A percentile compares a stretch with the other conserved stretches of the same genome.
Conservation (phyloP, 2,888 invertebrate species). For the Pseudoips prasinana region DNA sequence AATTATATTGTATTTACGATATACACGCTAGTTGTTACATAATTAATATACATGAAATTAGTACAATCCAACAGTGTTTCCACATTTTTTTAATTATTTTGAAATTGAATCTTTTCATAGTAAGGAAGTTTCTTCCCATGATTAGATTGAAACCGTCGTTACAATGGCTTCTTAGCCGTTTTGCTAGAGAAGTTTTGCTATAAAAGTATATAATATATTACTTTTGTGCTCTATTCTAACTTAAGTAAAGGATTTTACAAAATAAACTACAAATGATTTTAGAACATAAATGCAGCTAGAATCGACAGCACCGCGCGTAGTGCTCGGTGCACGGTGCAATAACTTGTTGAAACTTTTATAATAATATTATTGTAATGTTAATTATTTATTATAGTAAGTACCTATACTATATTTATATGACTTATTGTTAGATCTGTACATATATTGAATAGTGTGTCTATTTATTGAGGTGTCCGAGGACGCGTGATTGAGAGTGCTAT, state of each 20-base stretch:
- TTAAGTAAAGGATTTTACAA: no score
- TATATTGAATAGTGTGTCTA: conserved; percentile 35
- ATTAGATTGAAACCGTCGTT: no score
- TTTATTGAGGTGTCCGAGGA: conserved; percentile 42
- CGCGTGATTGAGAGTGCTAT: conserved; percentile 52
- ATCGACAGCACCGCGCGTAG: background rate
- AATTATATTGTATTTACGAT: background rate
- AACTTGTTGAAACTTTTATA: conserved; percentile 27
- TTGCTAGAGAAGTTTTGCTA: no score
- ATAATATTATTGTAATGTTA: conserved; percentile 16
- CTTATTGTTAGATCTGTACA: conserved; percentile 20
- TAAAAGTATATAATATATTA: no score
- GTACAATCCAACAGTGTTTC: background rate
- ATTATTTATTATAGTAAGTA: conserved; percentile 8
- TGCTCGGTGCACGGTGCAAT: background rate
- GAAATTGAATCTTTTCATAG: no score
- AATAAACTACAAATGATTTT: no score
- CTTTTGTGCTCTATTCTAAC: no score
- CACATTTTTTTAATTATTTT: background rate
- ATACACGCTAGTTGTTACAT: background rate
- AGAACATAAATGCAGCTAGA: conserved; percentile 7
- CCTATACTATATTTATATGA: conserved; percentile 9
- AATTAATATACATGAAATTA: background rate
- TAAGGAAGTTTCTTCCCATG: no score
- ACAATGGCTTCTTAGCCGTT: no score